Evolutionary conservation across 2,888 invertebrate genomes (phyloP).

Genomic region (Platycnemis pennipes): DNA sequence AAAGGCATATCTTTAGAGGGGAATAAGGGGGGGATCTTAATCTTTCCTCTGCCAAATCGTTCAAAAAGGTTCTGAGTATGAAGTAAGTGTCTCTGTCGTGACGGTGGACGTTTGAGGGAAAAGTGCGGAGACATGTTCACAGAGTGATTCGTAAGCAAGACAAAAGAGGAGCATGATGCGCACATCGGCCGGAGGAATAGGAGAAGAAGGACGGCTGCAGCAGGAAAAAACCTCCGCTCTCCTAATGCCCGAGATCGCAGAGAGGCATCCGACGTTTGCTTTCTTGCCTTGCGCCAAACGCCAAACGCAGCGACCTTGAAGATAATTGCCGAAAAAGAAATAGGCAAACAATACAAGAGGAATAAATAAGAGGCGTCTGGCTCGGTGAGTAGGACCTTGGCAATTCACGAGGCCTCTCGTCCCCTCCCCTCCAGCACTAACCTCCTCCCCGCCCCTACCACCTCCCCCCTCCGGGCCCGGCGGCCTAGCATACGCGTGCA

Average conservation of each 20-base stretch:
- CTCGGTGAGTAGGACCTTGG: constrained; percentile 59
- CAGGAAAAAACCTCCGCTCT: not conserved
- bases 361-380: constrained; percentile 56
- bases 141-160: no score
- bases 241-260: constrained; percentile 18
- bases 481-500: not conserved
- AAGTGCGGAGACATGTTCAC: no score
- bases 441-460: not conserved
- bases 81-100: no score
- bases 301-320: constrained; percentile 65
- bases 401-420: constrained; percentile 56
- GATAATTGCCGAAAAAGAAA: constrained; percentile 67
- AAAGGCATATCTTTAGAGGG: no score
- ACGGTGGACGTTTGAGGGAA: no score
- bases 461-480: not conserved
- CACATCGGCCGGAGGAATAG: no score
- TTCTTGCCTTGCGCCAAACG: constrained; percentile 48
- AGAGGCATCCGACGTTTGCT: not conserved
- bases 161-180: no score
- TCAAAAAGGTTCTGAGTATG: no score
- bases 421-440: not conserved
- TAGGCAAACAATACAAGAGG: constrained; percentile 65
- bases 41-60: no score
- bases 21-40: no score
- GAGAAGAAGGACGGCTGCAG: not conserved